These are phyloP conservation scores for Stenichneumon culpator DNA, from an alignment of 2,888 invertebrate genomes.

Conservation along the genomic window DNA sequence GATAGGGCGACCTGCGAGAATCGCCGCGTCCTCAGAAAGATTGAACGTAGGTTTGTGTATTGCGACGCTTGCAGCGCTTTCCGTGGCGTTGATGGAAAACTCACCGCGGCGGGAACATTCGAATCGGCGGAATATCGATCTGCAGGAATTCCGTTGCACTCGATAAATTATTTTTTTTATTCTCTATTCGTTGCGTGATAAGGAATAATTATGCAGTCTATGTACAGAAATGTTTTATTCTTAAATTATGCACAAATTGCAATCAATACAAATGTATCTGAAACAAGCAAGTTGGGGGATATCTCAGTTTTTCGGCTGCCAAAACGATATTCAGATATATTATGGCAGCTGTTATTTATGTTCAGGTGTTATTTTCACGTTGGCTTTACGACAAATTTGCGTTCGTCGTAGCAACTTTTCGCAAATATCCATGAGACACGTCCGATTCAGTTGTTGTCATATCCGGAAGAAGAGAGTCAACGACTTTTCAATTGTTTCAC, in stretches of 20 bases:
- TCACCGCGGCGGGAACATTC: slow-evolving; percentile 3
- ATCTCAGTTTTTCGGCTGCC: slow-evolving; percentile 85
- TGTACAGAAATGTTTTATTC: slow-evolving; percentile 86
- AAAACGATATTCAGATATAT: slow-evolving; percentile 82
- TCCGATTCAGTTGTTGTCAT: slow-evolving; percentile 85
- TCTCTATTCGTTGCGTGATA: slow-evolving; percentile 10
- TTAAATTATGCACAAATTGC: slow-evolving; percentile 86
- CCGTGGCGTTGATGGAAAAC: neutral
- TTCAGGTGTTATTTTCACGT: slow-evolving; percentile 81
- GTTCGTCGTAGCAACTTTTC: slow-evolving; percentile 69
- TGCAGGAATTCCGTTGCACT: neutral
- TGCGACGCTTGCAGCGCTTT: neutral
- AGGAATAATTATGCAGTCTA: slow-evolving; percentile 76
- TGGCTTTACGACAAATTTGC: slow-evolving; percentile 74
- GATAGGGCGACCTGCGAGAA: neutral
- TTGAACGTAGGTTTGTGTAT: neutral
- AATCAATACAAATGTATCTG: slow-evolving; percentile 86
- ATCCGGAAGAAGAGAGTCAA: slow-evolving; percentile 83
- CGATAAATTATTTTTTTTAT: neutral
- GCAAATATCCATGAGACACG: slow-evolving; percentile 83
- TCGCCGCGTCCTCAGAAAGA: neutral
- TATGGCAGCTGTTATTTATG: slow-evolving; percentile 79
- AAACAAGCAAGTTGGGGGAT: slow-evolving; percentile 86
- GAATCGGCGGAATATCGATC: neutral
- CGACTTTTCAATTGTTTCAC: slow-evolving; percentile 68